These are phyloP conservation scores for Julus scandinavius DNA, from an alignment of 2,888 invertebrate species.

Conservation along the genomic window DNA sequence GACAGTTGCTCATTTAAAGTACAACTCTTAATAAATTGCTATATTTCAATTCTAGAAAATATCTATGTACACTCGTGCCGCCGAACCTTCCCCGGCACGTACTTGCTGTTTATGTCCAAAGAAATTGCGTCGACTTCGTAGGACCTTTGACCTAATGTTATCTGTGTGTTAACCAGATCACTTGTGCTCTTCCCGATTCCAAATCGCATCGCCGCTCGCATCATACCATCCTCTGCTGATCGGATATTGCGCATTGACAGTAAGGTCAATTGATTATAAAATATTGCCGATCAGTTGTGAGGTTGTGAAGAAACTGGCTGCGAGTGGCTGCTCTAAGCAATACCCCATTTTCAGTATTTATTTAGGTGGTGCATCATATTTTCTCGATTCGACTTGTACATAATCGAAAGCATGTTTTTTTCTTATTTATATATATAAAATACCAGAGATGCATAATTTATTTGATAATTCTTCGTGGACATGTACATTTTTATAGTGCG, in stretches of 20 bases:
- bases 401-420: conserved; percentile 36
- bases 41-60: conserved; percentile 23
- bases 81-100: background rate
- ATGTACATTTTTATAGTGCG: conserved; percentile 30
- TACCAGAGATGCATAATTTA: conserved; percentile 42
- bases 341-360: conserved; percentile 39
- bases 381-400: conserved; percentile 7
- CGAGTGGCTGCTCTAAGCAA: background rate
- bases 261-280: background rate
- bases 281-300: background rate
- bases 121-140: background rate
- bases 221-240: background rate
- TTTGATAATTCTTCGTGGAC: conserved; percentile 34
- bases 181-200: background rate
- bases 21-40: conserved; percentile 18
- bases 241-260: background rate
- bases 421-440: conserved; percentile 33
- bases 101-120: conserved; percentile 6
- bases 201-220: background rate
- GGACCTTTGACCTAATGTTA: background rate
- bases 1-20: conserved; percentile 38
- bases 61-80: background rate
- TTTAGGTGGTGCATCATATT: conserved; percentile 42
- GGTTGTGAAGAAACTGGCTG: background rate
- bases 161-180: conserved; percentile 15